These are phyloP conservation scores for Platysternon megacephalum DNA, from an alignment of 2,113 vertebrate genomes.

Conservation along the genomic window DNA sequence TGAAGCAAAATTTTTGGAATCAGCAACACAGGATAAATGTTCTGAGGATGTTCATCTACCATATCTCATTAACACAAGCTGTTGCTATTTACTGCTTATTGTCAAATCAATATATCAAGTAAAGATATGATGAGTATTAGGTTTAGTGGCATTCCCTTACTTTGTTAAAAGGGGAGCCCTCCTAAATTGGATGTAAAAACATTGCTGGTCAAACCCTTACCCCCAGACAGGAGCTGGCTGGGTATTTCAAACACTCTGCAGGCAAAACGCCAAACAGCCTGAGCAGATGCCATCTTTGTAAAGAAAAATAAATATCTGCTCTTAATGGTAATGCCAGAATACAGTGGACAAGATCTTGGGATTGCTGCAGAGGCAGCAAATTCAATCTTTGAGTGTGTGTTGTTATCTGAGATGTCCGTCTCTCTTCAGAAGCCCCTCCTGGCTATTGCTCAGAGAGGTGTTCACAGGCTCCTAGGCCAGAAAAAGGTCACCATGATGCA, in stretches of 20 bases:
- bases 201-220: background rate
- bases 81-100: background rate
- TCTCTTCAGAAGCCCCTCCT: background rate
- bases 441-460: background rate
- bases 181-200: background rate
- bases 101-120: background rate
- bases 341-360: background rate
- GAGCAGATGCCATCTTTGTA: background rate
- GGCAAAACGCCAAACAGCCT: background rate
- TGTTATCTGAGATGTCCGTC: background rate
- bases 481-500: background rate
- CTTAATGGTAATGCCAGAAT: background rate
- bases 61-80: background rate
- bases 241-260: background rate
- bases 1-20: rapidly evolving
- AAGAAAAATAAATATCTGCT: background rate
- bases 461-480: background rate
- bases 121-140: background rate
- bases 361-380: background rate
- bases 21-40: background rate
- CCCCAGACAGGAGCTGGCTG: background rate
- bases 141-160: background rate
- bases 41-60: background rate
- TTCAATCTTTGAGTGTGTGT: background rate
- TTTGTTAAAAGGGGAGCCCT: background rate